Percentiles rank a stretch among this genome's conserved stretches.
phyloP scores from a whole-genome alignment of 2,888 invertebrate genomes.

The Slavum lentiscoides region DNA sequence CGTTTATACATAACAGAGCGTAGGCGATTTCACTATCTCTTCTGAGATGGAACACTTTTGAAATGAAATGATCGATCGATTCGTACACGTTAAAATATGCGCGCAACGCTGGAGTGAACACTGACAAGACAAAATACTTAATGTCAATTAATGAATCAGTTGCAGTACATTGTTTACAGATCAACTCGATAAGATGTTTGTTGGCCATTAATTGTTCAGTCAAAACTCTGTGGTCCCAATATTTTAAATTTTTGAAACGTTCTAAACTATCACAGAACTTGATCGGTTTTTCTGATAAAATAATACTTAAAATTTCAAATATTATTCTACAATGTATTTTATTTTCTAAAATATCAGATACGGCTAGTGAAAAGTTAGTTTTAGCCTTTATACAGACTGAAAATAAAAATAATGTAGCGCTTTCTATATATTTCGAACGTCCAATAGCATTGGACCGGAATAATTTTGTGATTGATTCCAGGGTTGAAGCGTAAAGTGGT shows the following conservation, averaged over 20 bases:
- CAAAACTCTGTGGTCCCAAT: constrained; percentile 7
- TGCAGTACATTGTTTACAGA: constrained; percentile 32
- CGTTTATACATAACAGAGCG: constrained; percentile 32
- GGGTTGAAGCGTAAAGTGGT: constrained; percentile 2
- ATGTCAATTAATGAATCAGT: constrained; percentile 13
- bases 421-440: constrained; percentile 42
- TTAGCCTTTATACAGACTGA: constrained; percentile 20
- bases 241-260: constrained; percentile 1
- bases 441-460: constrained; percentile 7
- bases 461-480: constrained; percentile 7
- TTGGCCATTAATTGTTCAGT: constrained; percentile 20
- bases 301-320: constrained; percentile 24
- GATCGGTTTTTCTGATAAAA: constrained; percentile 16
- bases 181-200: constrained; percentile 22
- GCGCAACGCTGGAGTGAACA: neutral
- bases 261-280: neutral
- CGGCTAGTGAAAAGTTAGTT: constrained; percentile 30
- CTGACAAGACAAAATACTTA: constrained; percentile 35
- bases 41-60: constrained; percentile 3
- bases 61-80: constrained; percentile 31
- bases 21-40: constrained; percentile 26
- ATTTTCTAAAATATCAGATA: neutral
- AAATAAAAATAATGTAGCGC: constrained; percentile 37
- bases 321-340: constrained; percentile 8
- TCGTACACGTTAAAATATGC: constrained; percentile 15